Base-by-base conservation (phyloP, 2,797 vertebrate species). In the Pangasius djambal region DNA sequence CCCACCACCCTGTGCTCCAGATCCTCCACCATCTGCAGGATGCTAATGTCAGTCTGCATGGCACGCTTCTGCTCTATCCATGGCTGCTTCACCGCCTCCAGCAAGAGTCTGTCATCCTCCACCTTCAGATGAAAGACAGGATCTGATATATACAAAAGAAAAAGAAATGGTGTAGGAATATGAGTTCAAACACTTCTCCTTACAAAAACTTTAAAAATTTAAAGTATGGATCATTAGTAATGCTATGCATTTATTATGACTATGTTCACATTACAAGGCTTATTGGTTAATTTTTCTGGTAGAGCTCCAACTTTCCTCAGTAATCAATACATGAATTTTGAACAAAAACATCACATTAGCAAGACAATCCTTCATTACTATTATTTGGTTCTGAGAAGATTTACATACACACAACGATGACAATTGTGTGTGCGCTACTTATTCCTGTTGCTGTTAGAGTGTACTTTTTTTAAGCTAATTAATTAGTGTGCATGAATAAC, bases 1-100 rank as follows among this genome's bases (percentile, higher is more conserved):
- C 96, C 94, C 16, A 98, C 91, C 40, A 99, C 97, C 0, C 97
- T 95, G 93, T 97, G 97, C 90, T 99, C 98, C 89, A 99, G 93
- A 90, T 98, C 97, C 94, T 99, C 98, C 90, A 99, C 98, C 97
- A 97, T 97, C 94, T 97, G 97, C 77, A 99, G 97, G 61, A 97
- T 93, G 0, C 92, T 94, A 13, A 98, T 89, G 91, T 99, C 98
- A 0, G 95, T 94, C 92, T 98, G 96, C 74, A 97, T 96, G n/a
- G 97, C 94, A 90, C 94, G 96, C 82, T 97, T 97, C 88, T 95
- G 96, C 37, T 63, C 81, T 63, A 44, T 12, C 81, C 81, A 83
- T 83, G 81, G 13, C 37, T 83, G 81, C 22, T 44, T 63, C 22
- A 44, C 25, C 0, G 12, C 34, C 13, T 83, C 81, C 34, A 63